A percentile compares a stretch with the other conserved stretches of the same genome.
phyloP scores from a whole-genome alignment of 2,113 vertebrate genomes.

The Cinclus mexicanus region DNA sequence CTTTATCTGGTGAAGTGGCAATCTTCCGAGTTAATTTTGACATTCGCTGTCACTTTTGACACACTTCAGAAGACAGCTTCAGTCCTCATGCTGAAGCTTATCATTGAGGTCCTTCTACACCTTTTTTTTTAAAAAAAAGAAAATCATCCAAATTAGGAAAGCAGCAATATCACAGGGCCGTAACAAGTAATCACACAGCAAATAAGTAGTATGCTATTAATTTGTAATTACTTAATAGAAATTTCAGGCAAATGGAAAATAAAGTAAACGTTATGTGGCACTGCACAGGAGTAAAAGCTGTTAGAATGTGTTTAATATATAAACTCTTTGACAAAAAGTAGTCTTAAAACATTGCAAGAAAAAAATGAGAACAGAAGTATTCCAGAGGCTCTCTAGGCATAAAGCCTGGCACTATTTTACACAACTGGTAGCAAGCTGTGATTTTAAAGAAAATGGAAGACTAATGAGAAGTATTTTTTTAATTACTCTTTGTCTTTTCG shows the following conservation, averaged over 20 bases:
- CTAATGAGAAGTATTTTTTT: conserved; percentile 2
- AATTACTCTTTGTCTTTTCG: background rate
- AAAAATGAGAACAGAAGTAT: background rate
- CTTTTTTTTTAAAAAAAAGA: background rate
- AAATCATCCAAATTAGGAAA: background rate
- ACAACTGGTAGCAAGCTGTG: background rate
- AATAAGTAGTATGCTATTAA: background rate
- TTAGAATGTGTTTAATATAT: background rate
- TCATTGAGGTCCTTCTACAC: background rate
- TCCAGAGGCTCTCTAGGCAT: background rate
- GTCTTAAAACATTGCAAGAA: background rate
- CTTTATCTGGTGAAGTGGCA: background rate
- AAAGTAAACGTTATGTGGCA: background rate
- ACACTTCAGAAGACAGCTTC: background rate
- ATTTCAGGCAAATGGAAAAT: background rate
- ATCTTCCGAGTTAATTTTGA: background rate
- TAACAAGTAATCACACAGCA: background rate
- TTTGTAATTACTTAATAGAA: background rate
- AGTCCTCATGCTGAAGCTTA: background rate
- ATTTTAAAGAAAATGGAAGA: conserved; percentile 31
- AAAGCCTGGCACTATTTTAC: background rate
- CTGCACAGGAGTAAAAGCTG: background rate
- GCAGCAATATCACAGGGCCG: background rate
- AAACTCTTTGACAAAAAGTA: background rate
- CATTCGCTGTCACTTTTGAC: background rate